Conservation (phyloP, 37 sponge, comb jelly and placozoan species). For the Chondrosia reniformis region DNA sequence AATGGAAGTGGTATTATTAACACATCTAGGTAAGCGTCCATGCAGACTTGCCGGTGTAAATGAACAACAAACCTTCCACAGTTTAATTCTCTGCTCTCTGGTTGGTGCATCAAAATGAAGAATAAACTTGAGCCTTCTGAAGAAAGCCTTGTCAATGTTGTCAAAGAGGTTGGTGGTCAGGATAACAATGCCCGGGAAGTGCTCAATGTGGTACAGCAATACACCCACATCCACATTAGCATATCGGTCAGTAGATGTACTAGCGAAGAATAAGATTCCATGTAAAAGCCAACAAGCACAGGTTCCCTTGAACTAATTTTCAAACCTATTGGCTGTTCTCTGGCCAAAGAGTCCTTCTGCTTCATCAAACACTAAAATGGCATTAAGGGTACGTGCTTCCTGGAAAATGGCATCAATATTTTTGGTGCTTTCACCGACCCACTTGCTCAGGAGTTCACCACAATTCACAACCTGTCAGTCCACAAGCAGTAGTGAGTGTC, state of each 20-base stretch:
- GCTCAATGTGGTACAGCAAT: constrained; percentile 80
- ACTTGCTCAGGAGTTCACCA: constrained; percentile 84
- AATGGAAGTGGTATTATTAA: background rate
- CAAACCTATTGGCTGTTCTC: constrained; percentile 69
- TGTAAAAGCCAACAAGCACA: no score
- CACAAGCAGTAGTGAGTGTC: background rate
- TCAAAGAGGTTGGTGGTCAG: constrained; percentile 84
- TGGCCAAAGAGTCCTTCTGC: constrained; percentile 81
- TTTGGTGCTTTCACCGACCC: constrained; percentile 89
- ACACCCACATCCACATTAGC: constrained; percentile 85
- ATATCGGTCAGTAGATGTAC: constrained; percentile 71
- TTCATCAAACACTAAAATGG: constrained; percentile 86
- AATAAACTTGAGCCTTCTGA: constrained; percentile 71
- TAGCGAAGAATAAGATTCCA: constrained; percentile 6
- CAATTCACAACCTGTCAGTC: constrained; percentile 72
- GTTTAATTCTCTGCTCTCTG: constrained; percentile 29
- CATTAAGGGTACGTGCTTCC: constrained; percentile 67
- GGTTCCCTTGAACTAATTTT: no score
- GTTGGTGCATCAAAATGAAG: constrained; percentile 60
- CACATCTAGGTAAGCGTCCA: background rate
- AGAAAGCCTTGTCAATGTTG: constrained; percentile 86
- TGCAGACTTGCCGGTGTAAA: no score
- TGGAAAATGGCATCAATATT: constrained; percentile 86
- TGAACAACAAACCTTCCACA: constrained; percentile 64
- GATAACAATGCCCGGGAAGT: constrained; percentile 82